These are phyloP conservation scores for Xenentodon cancila DNA, from an alignment of 2,797 vertebrate species.

Conservation along the genomic window DNA sequence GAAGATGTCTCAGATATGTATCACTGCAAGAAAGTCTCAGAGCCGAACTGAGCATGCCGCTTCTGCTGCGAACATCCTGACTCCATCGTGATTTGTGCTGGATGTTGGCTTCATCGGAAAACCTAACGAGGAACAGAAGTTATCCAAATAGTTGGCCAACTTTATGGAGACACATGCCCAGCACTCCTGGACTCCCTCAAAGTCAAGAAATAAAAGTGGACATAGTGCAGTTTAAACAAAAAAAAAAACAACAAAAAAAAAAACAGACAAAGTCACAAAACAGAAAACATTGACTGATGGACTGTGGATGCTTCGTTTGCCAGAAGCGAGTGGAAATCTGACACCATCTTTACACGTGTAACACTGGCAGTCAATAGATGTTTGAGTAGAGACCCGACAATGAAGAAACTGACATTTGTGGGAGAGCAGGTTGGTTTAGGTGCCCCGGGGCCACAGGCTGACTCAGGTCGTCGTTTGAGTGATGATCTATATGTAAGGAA, in stretches of 20 bases:
- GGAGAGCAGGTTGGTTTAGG: slow-evolving; percentile 45
- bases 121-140: slow-evolving; percentile 19
- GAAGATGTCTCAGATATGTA: slow-evolving; percentile 6
- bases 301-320: slow-evolving; percentile 18
- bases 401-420: slow-evolving; percentile 11
- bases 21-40: not conserved
- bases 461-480: slow-evolving; percentile 41
- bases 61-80: slow-evolving; percentile 14
- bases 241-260: no score
- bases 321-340: slow-evolving; percentile 14
- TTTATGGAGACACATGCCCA: no score
- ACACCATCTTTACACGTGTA: slow-evolving; percentile 25
- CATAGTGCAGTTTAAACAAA: no score
- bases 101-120: slow-evolving; percentile 19
- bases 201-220: not conserved
- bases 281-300: slow-evolving; percentile 27
- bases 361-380: slow-evolving; percentile 18
- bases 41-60: not conserved
- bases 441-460: slow-evolving; percentile 36
- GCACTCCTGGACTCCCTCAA: not conserved
- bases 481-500: slow-evolving; percentile 52
- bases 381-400: slow-evolving; percentile 21
- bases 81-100: slow-evolving; percentile 4
- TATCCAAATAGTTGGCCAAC: not conserved
- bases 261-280: slow-evolving; percentile 9